These are phyloP conservation scores for Ips typographus DNA, from an alignment of 1,140 invertebrate species.

Conservation along the genomic window DNA sequence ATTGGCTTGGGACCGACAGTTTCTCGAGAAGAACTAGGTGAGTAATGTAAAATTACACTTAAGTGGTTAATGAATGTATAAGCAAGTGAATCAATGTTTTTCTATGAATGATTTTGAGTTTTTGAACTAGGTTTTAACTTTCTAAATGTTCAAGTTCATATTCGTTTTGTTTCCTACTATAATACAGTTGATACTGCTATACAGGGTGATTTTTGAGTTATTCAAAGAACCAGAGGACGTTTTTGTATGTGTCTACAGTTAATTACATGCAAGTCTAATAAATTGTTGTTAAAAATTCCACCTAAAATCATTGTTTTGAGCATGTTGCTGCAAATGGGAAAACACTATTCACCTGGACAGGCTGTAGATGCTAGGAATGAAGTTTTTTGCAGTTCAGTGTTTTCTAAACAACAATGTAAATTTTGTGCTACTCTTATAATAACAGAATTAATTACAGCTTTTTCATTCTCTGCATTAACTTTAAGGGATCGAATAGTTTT, in stretches of 20 bases:
- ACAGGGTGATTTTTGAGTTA: no score
- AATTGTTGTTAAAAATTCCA: no score
- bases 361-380: neutral
- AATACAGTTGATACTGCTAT: no score
- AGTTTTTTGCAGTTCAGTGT: neutral
- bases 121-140: no score
- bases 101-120: no score
- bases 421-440: neutral
- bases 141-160: no score
- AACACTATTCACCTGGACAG: neutral
- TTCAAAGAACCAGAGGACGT: no score
- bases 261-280: no score
- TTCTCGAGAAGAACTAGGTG: conserved; percentile 56
- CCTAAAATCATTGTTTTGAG: conserved; percentile 2
- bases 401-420: neutral
- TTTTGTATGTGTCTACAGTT: no score
- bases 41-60: conserved; percentile 20
- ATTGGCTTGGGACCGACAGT: conserved; percentile 50
- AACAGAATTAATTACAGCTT: conserved; percentile 1
- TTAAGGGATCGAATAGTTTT: neutral
- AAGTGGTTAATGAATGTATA: neutral
- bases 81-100: no score
- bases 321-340: conserved; percentile 3
- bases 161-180: no score
- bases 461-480: conserved; percentile 5